A percentile compares a stretch with the other conserved stretches of the same genome.
Conservation (phyloP, 2,113 vertebrate genomes). For the Atrichornis clamosus region DNA sequence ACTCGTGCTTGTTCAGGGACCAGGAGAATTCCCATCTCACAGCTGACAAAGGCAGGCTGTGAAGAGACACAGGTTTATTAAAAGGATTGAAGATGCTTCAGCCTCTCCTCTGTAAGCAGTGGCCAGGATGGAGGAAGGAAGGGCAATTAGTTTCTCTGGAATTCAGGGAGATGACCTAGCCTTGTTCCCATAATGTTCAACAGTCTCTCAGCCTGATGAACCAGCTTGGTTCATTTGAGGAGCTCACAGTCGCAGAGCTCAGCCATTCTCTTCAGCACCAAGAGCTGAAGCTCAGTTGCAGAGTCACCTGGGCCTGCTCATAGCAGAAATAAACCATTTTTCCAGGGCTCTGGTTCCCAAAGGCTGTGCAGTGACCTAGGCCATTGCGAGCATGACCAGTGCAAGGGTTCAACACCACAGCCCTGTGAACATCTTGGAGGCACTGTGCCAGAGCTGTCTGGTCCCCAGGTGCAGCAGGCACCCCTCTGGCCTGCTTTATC, state of each 20-base stretch:
- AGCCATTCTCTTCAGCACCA: background rate
- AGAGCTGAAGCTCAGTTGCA: background rate
- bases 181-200: background rate
- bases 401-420: background rate
- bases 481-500: too few relatives aligned
- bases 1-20: background rate
- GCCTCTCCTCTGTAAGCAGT: background rate
- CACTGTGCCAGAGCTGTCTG: background rate
- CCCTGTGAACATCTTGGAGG: background rate
- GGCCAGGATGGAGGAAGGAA: background rate
- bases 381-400: background rate
- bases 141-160: background rate
- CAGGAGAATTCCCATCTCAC: background rate
- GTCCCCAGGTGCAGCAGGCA: background rate
- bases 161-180: background rate
- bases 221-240: fast-evolving
- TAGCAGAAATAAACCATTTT: background rate
- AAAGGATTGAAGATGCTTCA: background rate
- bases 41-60: background rate
- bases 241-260: background rate
- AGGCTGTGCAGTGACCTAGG: background rate
- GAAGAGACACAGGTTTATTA: background rate
- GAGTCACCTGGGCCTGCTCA: background rate
- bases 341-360: background rate
- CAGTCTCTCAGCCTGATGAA: background rate